Evolutionary conservation across 2,797 vertebrate genomes (phyloP).

Genomic region (Miichthys miiuy): DNA sequence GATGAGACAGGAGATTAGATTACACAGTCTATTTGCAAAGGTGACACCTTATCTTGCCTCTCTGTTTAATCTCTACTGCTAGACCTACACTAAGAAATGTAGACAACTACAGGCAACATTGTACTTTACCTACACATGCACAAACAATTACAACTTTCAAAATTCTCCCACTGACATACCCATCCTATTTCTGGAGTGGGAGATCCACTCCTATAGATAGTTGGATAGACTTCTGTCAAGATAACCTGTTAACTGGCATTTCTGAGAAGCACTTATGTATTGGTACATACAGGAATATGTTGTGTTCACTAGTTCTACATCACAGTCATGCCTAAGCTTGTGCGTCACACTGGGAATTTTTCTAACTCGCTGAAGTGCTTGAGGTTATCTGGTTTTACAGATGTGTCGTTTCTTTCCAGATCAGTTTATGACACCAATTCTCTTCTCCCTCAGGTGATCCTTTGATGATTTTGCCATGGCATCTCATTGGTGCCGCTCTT

Average conservation of each 20-base stretch:
- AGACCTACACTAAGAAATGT: background rate
- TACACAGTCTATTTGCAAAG: background rate
- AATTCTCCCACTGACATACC: background rate
- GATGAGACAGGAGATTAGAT: slow-evolving; percentile 33
- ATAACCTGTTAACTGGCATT: background rate
- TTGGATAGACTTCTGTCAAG: slow-evolving; percentile 4
- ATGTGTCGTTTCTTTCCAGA: background rate
- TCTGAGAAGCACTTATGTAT: background rate
- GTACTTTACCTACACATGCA: background rate
- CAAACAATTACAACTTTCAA: background rate
- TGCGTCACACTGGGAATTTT: slow-evolving; percentile 14
- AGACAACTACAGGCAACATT: background rate
- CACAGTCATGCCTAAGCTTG: slow-evolving; percentile 23
- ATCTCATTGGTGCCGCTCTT: slow-evolving; percentile 25
- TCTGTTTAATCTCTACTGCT: background rate
- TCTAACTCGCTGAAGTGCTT: background rate
- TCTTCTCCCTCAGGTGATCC: slow-evolving; percentile 50
- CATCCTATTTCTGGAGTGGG: background rate
- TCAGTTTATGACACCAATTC: background rate
- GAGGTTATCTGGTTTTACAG: slow-evolving; percentile 2
- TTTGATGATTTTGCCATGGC: slow-evolving; percentile 45
- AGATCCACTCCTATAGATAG: background rate
- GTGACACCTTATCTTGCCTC: background rate
- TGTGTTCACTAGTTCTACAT: background rate
- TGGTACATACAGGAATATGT: background rate